Evolutionary conservation across 2,797 vertebrate species (phyloP), one percentile per base, ranked within the genome.

Genomic region (Momotus momota): DNA sequence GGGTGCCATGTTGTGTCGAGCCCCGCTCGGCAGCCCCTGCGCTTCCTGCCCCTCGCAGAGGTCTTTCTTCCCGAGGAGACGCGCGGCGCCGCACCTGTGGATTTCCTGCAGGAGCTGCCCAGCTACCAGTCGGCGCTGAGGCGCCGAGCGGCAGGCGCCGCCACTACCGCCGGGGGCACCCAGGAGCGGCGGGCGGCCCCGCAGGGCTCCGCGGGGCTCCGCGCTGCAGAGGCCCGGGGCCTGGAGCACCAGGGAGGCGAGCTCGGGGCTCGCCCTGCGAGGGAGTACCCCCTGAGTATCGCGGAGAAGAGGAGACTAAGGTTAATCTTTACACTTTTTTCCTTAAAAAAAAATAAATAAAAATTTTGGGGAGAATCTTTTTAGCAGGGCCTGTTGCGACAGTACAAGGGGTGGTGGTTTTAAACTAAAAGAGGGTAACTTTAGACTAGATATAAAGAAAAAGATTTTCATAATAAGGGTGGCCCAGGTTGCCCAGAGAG

Each of bases 51-150:
- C 35, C 26, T 20, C 31, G 21, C 93, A 98, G 98, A 96, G 58
- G 79, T 83, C 35, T 85, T 84, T 14, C 81, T 73, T 2, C 49
- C 94, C 17, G 97, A 97, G 43, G 96, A 95, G 25, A 49, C 67
- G 35, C 49, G 12, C 73, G 96, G 55, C 14, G 75, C 92, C 31
- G 89, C 96, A 25, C 97, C 97, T 78, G 98, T 98, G 96, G 98
- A 96, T 4, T 98, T 99, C 94, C 96, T 99, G 96, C 98, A 99
- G 96, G 98, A 99, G 98, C 95, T 99, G 51, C 99, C 99, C 88
- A 99, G 99, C 96, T 99, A 98, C 97, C 98, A 96, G 96, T 98
- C 99, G 7, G 96, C 98, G 65, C 97, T 98, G 46, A 98, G 99
- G 92, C 98, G 98, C 58, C 99, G 98, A 91, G 89, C 98, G 5